A percentile compares a stretch with the other conserved stretches of the same genome.
Evolutionary conservation across 2,888 invertebrate species (phyloP).

Genomic region (Argyresthia albistria): DNA sequence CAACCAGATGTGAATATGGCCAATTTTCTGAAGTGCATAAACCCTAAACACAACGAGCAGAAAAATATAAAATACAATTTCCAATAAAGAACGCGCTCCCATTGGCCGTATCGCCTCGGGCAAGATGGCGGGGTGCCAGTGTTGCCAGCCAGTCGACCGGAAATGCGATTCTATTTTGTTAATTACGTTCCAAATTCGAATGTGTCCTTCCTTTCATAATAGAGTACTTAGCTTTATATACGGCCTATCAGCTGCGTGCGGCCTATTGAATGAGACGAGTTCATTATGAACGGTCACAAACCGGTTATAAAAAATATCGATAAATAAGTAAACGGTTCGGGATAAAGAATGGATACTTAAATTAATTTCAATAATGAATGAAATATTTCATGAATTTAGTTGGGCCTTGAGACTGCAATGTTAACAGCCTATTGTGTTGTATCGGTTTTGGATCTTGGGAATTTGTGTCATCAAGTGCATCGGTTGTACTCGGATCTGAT

Average conservation of each 20-base stretch:
- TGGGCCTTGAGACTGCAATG: not conserved
- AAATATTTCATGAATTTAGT: not conserved
- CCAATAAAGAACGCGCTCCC: conserved; percentile 51
- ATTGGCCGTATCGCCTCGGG: conserved; percentile 59
- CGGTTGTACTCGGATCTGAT: too few species aligned
- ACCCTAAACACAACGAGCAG: not conserved
- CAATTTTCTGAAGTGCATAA: conserved; percentile 16
- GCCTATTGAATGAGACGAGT: too few species aligned
- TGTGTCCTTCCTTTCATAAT: conserved; percentile 3
- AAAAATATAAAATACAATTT: conserved; percentile 17
- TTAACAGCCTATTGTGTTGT: not conserved
- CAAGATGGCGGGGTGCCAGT: conserved; percentile 60
- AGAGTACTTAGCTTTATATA: too few species aligned
- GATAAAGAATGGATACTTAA: too few species aligned
- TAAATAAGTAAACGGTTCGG: too few species aligned
- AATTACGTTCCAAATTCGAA: conserved; percentile 38
- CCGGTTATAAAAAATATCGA: too few species aligned
- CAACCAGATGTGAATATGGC: not conserved
- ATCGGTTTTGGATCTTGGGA: too few species aligned
- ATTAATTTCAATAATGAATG: too few species aligned
- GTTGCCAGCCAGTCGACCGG: conserved; percentile 50
- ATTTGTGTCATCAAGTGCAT: too few species aligned
- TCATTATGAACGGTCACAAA: too few species aligned
- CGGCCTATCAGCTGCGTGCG: too few species aligned
- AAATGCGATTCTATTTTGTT: conserved; percentile 58